Percentiles rank a stretch among this genome's conserved stretches.
Evolutionary conservation across 2,888 invertebrate genomes (phyloP).

Genomic region (Plagodis dolabraria): DNA sequence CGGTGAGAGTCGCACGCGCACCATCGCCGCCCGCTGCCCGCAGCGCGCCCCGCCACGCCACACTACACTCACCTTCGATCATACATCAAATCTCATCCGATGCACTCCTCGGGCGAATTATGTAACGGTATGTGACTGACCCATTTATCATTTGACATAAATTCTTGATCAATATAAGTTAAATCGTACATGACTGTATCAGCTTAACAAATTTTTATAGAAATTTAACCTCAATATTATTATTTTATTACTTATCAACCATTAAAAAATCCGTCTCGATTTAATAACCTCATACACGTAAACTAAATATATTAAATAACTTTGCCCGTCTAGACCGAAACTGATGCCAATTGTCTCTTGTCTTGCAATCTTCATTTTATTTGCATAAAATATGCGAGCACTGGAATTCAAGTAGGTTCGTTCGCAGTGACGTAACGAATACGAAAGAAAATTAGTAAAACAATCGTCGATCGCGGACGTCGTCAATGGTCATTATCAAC

Average conservation of each 20-base stretch:
- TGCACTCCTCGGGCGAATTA: conserved; percentile 72
- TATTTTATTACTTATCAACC: not conserved
- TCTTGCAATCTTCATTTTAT: conserved; percentile 67
- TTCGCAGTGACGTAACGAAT: conserved; percentile 68
- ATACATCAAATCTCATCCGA: conserved; percentile 75
- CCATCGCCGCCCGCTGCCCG: conserved; percentile 56
- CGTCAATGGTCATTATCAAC: conserved; percentile 69
- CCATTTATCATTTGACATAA: conserved; percentile 56
- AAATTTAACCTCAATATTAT: conserved; percentile 1
- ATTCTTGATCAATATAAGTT: conserved; percentile 12
- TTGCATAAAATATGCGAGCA: conserved; percentile 74
- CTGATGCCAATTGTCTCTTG: conserved; percentile 58
- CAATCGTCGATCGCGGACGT: conserved; percentile 68
- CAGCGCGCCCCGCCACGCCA: conserved; percentile 55
- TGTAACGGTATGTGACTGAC: conserved; percentile 73
- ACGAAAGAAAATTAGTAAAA: conserved; percentile 74
- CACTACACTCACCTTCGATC: conserved; percentile 68
- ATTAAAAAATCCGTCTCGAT: not conserved
- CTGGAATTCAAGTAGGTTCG: conserved; percentile 68
- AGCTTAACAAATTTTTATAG: conserved; percentile 4
- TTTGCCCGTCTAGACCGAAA: conserved; percentile 54
- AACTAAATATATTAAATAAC: conserved; percentile 24
- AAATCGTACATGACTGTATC: conserved; percentile 10
- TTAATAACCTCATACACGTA: conserved; percentile 26
- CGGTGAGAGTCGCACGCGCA: conserved; percentile 82